Evolutionary conservation across 2,888 invertebrate genomes (phyloP).

Genomic region (Lagria hirta): DNA sequence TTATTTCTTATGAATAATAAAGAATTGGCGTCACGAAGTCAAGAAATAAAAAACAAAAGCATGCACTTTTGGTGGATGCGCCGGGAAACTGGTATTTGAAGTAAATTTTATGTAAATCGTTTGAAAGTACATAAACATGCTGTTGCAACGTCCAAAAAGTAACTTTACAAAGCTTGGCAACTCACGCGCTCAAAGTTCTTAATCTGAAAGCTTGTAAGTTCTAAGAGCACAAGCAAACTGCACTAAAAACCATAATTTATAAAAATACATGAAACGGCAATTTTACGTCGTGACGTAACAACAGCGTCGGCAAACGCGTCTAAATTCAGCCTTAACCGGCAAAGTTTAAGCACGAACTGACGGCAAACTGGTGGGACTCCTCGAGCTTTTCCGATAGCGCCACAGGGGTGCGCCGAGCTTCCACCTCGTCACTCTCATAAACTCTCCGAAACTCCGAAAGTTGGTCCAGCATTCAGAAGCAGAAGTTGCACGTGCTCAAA

Average conservation of each 20-base stretch:
- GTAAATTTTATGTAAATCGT: too few relatives aligned
- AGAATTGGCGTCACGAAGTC: neutral
- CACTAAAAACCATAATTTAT: slow-evolving; percentile 13
- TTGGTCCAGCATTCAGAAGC: slow-evolving; percentile 8
- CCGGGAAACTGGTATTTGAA: too few relatives aligned
- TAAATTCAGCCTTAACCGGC: slow-evolving; percentile 20
- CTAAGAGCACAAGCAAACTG: neutral
- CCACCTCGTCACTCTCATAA: slow-evolving; percentile 23
- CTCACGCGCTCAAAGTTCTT: too few relatives aligned
- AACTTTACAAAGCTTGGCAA: slow-evolving; percentile 3
- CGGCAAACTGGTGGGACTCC: slow-evolving; percentile 19
- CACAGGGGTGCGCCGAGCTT: slow-evolving; percentile 29
- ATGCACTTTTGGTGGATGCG: neutral
- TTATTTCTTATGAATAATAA: too few relatives aligned
- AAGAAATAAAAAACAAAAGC: neutral
- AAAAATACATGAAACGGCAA: slow-evolving; percentile 3
- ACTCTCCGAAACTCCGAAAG: slow-evolving; percentile 12
- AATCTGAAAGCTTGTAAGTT: neutral
- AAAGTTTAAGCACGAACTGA: slow-evolving; percentile 36
- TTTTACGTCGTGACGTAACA: slow-evolving; percentile 14
- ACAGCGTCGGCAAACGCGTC: slow-evolving; percentile 5
- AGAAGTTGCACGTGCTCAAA: slow-evolving; percentile 12
- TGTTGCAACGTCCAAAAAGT: neutral
- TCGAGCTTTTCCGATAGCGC: slow-evolving; percentile 29
- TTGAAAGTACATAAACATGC: neutral